Evolutionary conservation across 2,888 invertebrate species (phyloP).

Genomic region (Pyrochroa serraticornis): DNA sequence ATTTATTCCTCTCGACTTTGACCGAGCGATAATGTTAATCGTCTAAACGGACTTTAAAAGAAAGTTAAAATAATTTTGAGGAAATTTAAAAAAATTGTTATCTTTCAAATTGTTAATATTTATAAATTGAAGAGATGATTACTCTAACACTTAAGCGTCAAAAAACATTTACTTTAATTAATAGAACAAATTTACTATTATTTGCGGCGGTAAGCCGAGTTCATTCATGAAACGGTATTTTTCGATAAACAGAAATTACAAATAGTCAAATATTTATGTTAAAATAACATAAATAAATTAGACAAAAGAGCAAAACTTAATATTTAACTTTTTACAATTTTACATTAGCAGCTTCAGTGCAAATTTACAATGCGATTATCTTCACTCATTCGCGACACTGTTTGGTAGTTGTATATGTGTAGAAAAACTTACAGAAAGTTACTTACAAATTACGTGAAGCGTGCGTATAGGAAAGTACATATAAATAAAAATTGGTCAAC

Average conservation of each 20-base stretch:
- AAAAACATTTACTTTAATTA: slow-evolving; percentile 19
- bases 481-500: slow-evolving; percentile 50
- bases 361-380: slow-evolving; percentile 49
- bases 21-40: slow-evolving; percentile 16
- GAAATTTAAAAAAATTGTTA: neutral
- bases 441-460: slow-evolving; percentile 4
- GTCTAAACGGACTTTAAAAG: slow-evolving; percentile 2
- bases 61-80: slow-evolving; percentile 1
- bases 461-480: slow-evolving; percentile 18
- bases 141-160: no score
- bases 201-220: slow-evolving; percentile 9
- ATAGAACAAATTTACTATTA: slow-evolving; percentile 19
- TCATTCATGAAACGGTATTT: slow-evolving; percentile 24
- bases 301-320: slow-evolving; percentile 38
- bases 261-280: slow-evolving; percentile 47
- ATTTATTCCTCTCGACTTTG: slow-evolving; percentile 24
- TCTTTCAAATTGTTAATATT: neutral
- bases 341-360: slow-evolving; percentile 47
- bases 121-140: neutral
- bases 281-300: slow-evolving; percentile 44
- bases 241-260: slow-evolving; percentile 34
- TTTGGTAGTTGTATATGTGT: no score
- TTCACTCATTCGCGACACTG: no score
- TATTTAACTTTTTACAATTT: slow-evolving; percentile 44
- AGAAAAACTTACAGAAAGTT: no score